phyloP scores from a whole-genome alignment of 2,888 invertebrate genomes.

The Tetranychus piercei region DNA sequence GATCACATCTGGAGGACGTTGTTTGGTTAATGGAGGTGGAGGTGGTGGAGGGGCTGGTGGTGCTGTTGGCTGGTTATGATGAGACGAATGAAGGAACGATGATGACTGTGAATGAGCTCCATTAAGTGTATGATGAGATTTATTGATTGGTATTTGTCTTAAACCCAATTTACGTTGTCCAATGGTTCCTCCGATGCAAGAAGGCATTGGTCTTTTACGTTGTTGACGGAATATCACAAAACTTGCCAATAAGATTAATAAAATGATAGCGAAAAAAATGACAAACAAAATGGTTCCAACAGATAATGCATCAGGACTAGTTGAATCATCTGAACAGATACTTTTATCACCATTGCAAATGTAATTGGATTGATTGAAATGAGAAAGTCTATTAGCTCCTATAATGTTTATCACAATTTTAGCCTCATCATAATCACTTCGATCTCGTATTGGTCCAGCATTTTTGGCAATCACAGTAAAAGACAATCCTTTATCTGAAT shows the following conservation, averaged over 20 bases:
- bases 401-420: conserved; percentile 80
- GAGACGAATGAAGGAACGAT: neutral
- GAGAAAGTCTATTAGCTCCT: conserved; percentile 89
- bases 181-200: conserved; percentile 35
- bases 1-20: conserved; percentile 35
- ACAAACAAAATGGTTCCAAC: conserved; percentile 83
- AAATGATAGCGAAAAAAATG: conserved; percentile 72
- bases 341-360: neutral
- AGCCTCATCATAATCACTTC: conserved; percentile 80
- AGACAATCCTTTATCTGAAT: conserved; percentile 47
- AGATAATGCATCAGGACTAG: conserved; percentile 45
- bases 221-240: conserved; percentile 78
- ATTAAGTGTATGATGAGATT: conserved; percentile 1
- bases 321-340: conserved; percentile 5
- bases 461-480: conserved; percentile 85
- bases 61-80: conserved; percentile 6
- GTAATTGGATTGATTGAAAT: conserved; percentile 43
- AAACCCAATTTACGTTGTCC: conserved; percentile 10
- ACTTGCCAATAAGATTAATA: conserved; percentile 70
- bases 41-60: conserved; percentile 11
- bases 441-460: conserved; percentile 68
- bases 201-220: conserved; percentile 49
- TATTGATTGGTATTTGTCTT: neutral
- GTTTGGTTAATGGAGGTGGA: conserved; percentile 7
- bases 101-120: neutral